Base-by-base conservation (phyloP, 2,888 invertebrate species). In the Tenthredo scrophulariae region DNA sequence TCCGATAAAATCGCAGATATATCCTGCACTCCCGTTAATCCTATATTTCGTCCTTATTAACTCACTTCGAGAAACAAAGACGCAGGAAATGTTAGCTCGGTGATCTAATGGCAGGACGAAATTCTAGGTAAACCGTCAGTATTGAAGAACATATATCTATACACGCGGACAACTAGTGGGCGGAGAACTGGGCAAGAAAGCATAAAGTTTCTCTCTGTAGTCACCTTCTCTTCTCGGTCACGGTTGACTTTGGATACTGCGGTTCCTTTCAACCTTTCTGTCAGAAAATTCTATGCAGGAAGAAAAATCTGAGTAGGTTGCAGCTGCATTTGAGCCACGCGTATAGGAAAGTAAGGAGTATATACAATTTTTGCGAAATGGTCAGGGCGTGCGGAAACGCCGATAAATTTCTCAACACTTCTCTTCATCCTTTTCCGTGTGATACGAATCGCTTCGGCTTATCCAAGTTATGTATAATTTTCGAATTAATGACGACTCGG, bases 171-270 rank as follows among this genome's bases (percentile, higher is more conserved):
- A 74, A 40, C 72, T 74, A 9, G 77, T 77, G 77, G 77, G 77
- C 77, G 77, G 77, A 77, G 77, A 77, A 77, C 77, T 10, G 40
- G 72, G 43, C 46, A 77, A 29, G 50, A 77, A 77, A 29, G 77
- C 77, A 50, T 50, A 15, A 77, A 77, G 50, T 77, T 77, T 77
- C 77, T 54, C 54, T 77, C 77, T 33, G 33, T n/a, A 54, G 77
- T 50, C 77, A 22, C 77, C 33, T 77, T 77, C 50, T 77, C 50
- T 77, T 54, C 77, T 54, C 18, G 15, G 40, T 43, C 72, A 43
- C 72, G 72, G n/a, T 74, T 40, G 72, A 74, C 72, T 74, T 26
- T 26, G 18, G 50, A 33, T 29, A 54, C 29, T 33, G 77, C 77
- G 50, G 77, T 77, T 54, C 46, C 77, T 50, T 33, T 77, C 54